Evolutionary conservation across 2,797 vertebrate species (phyloP).

Genomic region (Denticeps clupeoides): DNA sequence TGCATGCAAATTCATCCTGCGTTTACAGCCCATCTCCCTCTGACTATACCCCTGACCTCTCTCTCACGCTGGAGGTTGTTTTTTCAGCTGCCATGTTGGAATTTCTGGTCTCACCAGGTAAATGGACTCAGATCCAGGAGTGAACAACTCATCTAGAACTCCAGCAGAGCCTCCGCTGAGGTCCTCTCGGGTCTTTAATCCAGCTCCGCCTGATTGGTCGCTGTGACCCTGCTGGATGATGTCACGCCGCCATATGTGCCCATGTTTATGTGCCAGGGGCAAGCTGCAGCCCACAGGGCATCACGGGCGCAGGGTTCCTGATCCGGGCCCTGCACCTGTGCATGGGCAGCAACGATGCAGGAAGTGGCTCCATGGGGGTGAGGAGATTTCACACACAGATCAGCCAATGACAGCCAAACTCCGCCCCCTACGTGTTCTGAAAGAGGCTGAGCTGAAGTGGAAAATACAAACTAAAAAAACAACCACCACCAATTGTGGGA

Average conservation of each 20-base stretch:
- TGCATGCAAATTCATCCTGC: constrained; percentile 45
- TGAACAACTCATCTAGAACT: too few relatives aligned
- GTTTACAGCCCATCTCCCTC: neutral
- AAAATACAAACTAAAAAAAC: too few relatives aligned
- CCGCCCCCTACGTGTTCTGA: too few relatives aligned
- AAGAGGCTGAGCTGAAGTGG: too few relatives aligned
- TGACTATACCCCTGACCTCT: neutral
- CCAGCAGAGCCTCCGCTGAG: constrained; percentile 42
- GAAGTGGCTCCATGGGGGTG: too few relatives aligned
- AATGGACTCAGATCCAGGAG: too few relatives aligned
- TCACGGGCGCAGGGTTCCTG: constrained; percentile 12
- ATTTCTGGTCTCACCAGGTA: too few relatives aligned
- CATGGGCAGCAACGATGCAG: too few relatives aligned
- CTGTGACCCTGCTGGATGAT: constrained; percentile 37
- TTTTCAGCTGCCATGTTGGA: constrained; percentile 37
- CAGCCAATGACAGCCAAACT: constrained; percentile 51
- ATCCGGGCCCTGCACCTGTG: too few relatives aligned
- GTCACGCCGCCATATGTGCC: constrained; percentile 43
- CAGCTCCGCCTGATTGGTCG: constrained; percentile 48
- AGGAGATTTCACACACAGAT: too few relatives aligned
- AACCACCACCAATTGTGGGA: too few relatives aligned
- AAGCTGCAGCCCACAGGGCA: constrained; percentile 25
- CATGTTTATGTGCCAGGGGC: constrained; percentile 26
- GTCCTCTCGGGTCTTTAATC: constrained; percentile 41
- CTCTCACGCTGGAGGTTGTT: neutral